A percentile compares a stretch with the other conserved stretches of the same genome.
Evolutionary conservation across 1,140 invertebrate genomes (phyloP).

Genomic region (Octopus bimaculoides): DNA sequence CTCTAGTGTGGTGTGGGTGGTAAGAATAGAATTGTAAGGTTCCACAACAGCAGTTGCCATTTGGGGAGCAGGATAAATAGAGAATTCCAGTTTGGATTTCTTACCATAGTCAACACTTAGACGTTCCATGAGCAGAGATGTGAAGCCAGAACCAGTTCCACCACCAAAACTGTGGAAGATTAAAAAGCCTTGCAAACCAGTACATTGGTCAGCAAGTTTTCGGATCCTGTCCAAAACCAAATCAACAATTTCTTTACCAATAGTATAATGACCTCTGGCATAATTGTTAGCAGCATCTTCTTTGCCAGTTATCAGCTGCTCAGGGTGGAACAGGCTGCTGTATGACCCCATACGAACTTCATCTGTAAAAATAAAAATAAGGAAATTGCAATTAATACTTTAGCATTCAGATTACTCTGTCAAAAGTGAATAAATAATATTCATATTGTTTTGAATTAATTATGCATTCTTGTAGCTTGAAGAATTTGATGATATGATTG

Average conservation of each 20-base stretch:
- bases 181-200: slow-evolving; percentile 37
- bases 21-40: slow-evolving; percentile 56
- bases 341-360: not conserved
- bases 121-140: slow-evolving; percentile 5
- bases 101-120: slow-evolving; percentile 16
- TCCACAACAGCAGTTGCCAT: slow-evolving; percentile 61
- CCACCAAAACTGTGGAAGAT: slow-evolving; percentile 28
- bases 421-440: too few species aligned
- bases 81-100: slow-evolving; percentile 60
- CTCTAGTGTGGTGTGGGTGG: slow-evolving; percentile 57
- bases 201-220: slow-evolving; percentile 39
- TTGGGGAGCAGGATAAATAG: slow-evolving; percentile 45
- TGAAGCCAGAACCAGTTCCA: slow-evolving; percentile 16
- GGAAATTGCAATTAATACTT: too few species aligned
- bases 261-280: slow-evolving; percentile 62
- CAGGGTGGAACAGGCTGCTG: not conserved
- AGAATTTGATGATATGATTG: too few species aligned
- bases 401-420: too few species aligned
- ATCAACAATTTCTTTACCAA: slow-evolving; percentile 58
- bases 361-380: not conserved
- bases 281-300: slow-evolving; percentile 63
- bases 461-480: too few species aligned
- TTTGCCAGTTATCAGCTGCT: slow-evolving; percentile 67
- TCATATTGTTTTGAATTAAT: too few species aligned
- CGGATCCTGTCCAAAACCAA: slow-evolving; percentile 54